These are phyloP conservation scores for Macrotus californicus DNA, from an alignment of 2,113 vertebrate genomes.

Conservation along the genomic window DNA sequence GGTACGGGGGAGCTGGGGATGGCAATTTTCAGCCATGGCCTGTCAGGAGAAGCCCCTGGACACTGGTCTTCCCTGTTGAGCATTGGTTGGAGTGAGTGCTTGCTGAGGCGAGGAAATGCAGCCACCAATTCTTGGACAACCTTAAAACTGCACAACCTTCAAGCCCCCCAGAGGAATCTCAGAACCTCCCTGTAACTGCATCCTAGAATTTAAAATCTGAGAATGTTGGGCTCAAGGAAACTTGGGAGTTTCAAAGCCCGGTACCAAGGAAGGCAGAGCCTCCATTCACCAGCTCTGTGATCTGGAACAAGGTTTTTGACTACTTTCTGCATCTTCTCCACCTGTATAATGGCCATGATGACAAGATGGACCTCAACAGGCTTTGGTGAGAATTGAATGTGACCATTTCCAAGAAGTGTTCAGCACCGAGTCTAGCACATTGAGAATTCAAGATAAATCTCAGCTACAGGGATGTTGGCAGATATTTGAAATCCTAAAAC, in stretches of 20 bases:
- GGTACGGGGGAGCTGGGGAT: neutral
- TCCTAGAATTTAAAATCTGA: slow-evolving; percentile 37
- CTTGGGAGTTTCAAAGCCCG: neutral
- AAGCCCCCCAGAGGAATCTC: neutral
- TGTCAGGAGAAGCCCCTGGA: neutral
- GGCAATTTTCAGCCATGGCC: neutral
- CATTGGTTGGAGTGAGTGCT: neutral
- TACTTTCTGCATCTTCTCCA: neutral
- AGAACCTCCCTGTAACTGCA: neutral
- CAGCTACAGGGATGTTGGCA: neutral
- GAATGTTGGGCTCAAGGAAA: neutral
- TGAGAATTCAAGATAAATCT: slow-evolving; percentile 16
- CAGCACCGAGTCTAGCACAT: neutral
- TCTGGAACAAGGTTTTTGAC: neutral
- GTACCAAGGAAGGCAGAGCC: neutral
- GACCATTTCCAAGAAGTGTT: neutral
- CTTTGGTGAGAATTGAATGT: neutral
- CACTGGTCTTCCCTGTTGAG: neutral
- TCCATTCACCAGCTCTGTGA: neutral
- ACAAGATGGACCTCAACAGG: slow-evolving; percentile 9
- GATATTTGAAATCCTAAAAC: slow-evolving; percentile 32
- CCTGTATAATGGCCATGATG: neutral
- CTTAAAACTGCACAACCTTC: slow-evolving; percentile 7
- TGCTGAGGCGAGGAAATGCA: slow-evolving; percentile 2
- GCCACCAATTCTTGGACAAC: neutral